These are phyloP conservation scores for Telmatherina bonti DNA, from an alignment of 2,797 vertebrate genomes.

Conservation along the genomic window DNA sequence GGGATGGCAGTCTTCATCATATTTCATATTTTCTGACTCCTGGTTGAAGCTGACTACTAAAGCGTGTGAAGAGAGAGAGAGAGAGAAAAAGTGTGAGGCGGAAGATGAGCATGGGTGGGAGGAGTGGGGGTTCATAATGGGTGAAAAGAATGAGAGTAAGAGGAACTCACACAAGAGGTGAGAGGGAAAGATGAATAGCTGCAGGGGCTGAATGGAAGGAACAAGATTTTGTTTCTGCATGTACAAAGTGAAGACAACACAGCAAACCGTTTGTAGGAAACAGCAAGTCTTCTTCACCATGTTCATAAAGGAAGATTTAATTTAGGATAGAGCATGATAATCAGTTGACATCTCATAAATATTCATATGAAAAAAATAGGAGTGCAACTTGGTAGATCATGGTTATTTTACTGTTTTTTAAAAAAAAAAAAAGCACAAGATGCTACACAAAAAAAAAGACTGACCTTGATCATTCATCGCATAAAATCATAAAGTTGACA, in stretches of 20 bases:
- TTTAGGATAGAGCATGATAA: slow-evolving; percentile 27
- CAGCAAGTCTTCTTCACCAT: not conserved
- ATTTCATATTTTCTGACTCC: slow-evolving; percentile 59
- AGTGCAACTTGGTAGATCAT: slow-evolving; percentile 6
- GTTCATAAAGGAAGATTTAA: slow-evolving; percentile 62
- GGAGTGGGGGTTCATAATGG: slow-evolving; percentile 1
- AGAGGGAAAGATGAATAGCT: slow-evolving; percentile 4
- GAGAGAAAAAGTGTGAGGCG: slow-evolving; percentile 25
- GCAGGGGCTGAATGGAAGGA: slow-evolving; percentile 12
- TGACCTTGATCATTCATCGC: not conserved
- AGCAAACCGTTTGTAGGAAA: not conserved
- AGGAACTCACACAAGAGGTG: slow-evolving; percentile 8
- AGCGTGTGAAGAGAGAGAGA: slow-evolving; percentile 5
- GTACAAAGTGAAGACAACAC: not conserved
- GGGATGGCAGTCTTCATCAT: slow-evolving; percentile 10
- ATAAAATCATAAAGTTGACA: not conserved
- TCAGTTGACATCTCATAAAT: slow-evolving; percentile 9
- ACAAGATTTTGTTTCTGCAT: not conserved
- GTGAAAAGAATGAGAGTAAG: not conserved
- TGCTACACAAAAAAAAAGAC: not conserved
- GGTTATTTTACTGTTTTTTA: not conserved
- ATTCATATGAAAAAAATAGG: slow-evolving; percentile 15
- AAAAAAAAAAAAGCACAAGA: not conserved
- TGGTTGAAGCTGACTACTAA: slow-evolving; percentile 13
- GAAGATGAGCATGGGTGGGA: slow-evolving; percentile 10